Base-by-base conservation (phyloP, 2,797 vertebrate species). In the Etheostoma nigrum region DNA sequence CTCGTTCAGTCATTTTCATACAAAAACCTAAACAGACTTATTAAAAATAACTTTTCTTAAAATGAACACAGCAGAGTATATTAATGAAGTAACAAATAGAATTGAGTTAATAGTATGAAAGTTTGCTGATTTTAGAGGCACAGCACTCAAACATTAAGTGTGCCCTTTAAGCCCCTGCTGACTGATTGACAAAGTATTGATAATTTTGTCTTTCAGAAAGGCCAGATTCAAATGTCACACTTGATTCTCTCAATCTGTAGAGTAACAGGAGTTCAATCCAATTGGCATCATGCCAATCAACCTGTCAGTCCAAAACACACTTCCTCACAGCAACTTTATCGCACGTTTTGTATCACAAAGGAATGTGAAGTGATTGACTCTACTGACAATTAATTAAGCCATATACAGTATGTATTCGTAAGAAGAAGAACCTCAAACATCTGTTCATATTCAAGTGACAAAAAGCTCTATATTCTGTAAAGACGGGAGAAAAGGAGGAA, bases 211-310 rank as follows among this genome's bases (percentile, higher is more conserved):
- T 33, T 21, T 69, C 64, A 54, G 63, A 89, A 80, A 86, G 76
- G 74, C 58, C 74, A 75, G 8, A 84, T 76, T 81, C 19, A 90
- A 90, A 92, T 89, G 89, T 88, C 89, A 89, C 2, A 10, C 67
- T 78, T 86, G 67, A 89, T 88, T 88, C 76, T 78, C 45, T 67
- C 66, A 54, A 2, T 54, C 53, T 70, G 68, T 8, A 21, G 70
- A 64, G 11, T 52, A 67, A 30, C 19, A 58, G 30, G 23, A 52
- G 45, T 55, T 74, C 67, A 21, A 62, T 55, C 44, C 21, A 54
- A 30, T 30, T 47, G 25, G 40, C 68, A 27, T 81, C 47, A 54
- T 77, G 16, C 33, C 53, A 79, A 63, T 48, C 66, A 85, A 36
- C 42, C 58, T 18, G 67, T 74, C 67, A 53, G 6, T 75, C 45